A percentile compares a stretch with the other conserved stretches of the same genome.
Conservation (phyloP, 2,888 invertebrate genomes). For the Arrhopalites spinosus region DNA sequence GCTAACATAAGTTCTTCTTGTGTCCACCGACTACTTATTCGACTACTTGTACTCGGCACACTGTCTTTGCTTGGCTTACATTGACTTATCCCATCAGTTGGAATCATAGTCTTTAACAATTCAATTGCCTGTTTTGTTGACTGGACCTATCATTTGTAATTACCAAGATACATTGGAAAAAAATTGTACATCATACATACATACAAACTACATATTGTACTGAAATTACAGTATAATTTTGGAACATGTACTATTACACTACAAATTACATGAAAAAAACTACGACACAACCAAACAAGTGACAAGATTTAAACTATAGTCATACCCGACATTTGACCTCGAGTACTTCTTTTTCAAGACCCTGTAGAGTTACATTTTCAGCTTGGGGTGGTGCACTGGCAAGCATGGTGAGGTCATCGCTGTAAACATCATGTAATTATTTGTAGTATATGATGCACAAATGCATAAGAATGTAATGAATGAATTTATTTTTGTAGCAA, state of each 20-base stretch:
- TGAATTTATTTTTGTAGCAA: too few species aligned
- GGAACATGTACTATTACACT: not conserved
- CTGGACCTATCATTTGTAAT: slow-evolving; percentile 73
- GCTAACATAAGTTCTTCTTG: slow-evolving; percentile 89
- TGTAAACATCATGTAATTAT: too few species aligned
- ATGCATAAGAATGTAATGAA: too few species aligned
- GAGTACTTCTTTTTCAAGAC: slow-evolving; percentile 91
- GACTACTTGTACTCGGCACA: slow-evolving; percentile 60
- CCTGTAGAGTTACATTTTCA: slow-evolving; percentile 83
- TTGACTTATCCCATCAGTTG: slow-evolving; percentile 66
- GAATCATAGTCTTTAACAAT: slow-evolving; percentile 75
- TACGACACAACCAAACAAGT: too few species aligned
- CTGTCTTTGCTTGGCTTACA: slow-evolving; percentile 67
- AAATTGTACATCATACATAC: too few species aligned
- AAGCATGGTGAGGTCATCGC: slow-evolving; percentile 89
- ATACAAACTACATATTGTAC: too few species aligned
- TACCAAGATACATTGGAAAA: not conserved
- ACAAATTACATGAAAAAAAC: too few species aligned
- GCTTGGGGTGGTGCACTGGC: slow-evolving; percentile 76
- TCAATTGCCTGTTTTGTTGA: slow-evolving; percentile 91
- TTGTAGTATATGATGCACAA: too few species aligned
- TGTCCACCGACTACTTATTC: slow-evolving; percentile 85
- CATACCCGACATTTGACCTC: slow-evolving; percentile 95
- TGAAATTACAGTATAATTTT: too few species aligned
- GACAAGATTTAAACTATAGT: slow-evolving; percentile 54